Conservation (phyloP, 2,113 vertebrate genomes). For the Cyprinodon brontotheroides region DNA sequence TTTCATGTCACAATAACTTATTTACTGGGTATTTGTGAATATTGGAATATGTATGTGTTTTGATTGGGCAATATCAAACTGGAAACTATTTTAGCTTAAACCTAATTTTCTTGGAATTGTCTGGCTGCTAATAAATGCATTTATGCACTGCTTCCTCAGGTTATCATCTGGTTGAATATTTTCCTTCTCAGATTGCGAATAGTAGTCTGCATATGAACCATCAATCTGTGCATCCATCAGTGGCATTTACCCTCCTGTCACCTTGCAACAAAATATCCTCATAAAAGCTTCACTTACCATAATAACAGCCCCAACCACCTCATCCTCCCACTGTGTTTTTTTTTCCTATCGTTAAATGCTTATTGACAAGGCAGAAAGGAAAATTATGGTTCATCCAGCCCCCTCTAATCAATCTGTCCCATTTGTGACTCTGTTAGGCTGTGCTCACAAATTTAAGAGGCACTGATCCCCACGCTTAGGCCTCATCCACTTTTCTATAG, state of each 20-base stretch:
- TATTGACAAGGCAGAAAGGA: slow-evolving; percentile 68
- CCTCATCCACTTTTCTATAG: slow-evolving; percentile 52
- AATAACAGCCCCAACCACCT: slow-evolving; percentile 31
- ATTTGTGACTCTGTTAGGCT: slow-evolving; percentile 41
- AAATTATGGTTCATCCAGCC: slow-evolving; percentile 64
- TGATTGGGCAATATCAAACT: slow-evolving; percentile 5
- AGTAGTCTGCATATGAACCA: slow-evolving; percentile 33
- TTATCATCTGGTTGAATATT: slow-evolving; percentile 39
- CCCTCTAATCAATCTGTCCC: slow-evolving; percentile 53
- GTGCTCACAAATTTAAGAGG: slow-evolving; percentile 52
- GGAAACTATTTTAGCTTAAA: slow-evolving; percentile 6
- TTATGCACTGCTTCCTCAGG: background rate
- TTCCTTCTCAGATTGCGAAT: slow-evolving; percentile 25
- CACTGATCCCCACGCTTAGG: slow-evolving; percentile 40
- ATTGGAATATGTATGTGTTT: slow-evolving; percentile 5
- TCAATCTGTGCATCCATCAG: slow-evolving; percentile 46
- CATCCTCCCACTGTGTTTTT: slow-evolving; percentile 1
- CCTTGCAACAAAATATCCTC: slow-evolving; percentile 47
- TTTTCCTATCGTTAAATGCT: slow-evolving; percentile 54
- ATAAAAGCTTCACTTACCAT: slow-evolving; percentile 54
- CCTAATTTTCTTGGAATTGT: slow-evolving; percentile 1
- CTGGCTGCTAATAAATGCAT: slow-evolving; percentile 29
- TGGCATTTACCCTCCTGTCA: slow-evolving; percentile 54
- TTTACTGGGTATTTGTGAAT: background rate
- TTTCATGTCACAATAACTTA: background rate